A percentile compares a stretch with the other conserved stretches of the same genome.
Conservation (phyloP, 2,888 invertebrate genomes). For the Iphiclides podalirius region DNA sequence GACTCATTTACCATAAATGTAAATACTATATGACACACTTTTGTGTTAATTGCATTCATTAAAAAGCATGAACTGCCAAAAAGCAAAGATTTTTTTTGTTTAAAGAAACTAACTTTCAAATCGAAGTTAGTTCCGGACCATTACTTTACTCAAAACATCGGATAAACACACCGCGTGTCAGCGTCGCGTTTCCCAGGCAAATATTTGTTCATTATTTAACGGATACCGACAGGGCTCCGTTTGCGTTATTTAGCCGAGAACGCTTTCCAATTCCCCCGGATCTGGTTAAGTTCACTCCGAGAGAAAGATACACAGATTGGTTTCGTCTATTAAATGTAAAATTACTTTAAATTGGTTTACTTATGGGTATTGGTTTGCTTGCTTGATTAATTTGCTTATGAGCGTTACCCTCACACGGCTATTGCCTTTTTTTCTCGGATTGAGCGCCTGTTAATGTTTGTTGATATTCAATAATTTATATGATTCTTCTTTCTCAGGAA, state of each 20-base stretch:
- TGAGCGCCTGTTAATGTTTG: too few species aligned
- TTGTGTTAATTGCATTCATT: too few species aligned
- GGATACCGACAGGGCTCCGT: constrained; percentile 4
- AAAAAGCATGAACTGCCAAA: too few species aligned
- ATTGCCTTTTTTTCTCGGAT: too few species aligned
- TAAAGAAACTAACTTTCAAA: background rate
- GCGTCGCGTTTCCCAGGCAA: constrained; percentile 1
- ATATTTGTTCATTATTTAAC: constrained; percentile 22
- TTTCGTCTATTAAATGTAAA: background rate
- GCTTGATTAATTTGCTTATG: too few species aligned
- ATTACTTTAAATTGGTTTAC: background rate
- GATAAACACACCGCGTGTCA: background rate
- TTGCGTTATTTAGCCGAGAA: constrained; percentile 8
- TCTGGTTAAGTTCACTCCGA: constrained; percentile 8
- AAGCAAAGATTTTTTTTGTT: too few species aligned
- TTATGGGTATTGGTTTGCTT: background rate
- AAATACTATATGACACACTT: too few species aligned
- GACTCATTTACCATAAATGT: too few species aligned
- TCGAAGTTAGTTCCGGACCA: background rate
- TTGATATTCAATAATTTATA: too few species aligned
- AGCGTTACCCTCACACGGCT: too few species aligned
- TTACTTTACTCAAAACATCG: background rate
- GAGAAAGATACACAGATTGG: constrained; percentile 4
- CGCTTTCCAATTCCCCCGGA: constrained; percentile 15
- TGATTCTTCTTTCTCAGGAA: too few species aligned